These are phyloP conservation scores for Scelioninae gen. 1 DNA, from an alignment of 2,888 invertebrate species.

Conservation along the genomic window DNA sequence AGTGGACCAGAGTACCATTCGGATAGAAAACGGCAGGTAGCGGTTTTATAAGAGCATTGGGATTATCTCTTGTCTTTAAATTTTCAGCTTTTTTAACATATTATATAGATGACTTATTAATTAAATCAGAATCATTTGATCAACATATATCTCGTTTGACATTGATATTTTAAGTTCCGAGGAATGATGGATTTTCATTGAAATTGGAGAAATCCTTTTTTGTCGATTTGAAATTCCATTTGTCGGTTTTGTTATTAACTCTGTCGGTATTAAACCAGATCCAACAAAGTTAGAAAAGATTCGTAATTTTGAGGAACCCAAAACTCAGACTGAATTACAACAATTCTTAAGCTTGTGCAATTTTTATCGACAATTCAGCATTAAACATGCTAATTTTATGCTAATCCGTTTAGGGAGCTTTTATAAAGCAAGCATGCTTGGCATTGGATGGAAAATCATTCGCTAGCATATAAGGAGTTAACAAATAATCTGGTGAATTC, in stretches of 20 bases:
- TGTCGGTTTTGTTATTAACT: neutral
- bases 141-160: too few species aligned
- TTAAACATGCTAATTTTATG: conserved; percentile 39
- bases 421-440: conserved; percentile 2
- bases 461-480: conserved; percentile 30
- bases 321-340: conserved; percentile 72
- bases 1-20: too few species aligned
- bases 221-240: neutral
- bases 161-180: too few species aligned
- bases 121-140: too few species aligned
- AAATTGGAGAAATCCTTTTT: neutral
- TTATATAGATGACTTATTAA: too few species aligned
- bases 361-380: too few species aligned
- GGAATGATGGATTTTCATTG: neutral
- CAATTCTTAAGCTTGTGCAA: conserved; percentile 67
- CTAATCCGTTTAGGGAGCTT: conserved; percentile 38
- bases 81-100: too few species aligned
- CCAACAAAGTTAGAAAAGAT: neutral
- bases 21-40: too few species aligned
- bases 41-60: too few species aligned
- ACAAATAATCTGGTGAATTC: conserved; percentile 55
- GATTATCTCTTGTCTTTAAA: too few species aligned
- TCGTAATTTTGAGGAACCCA: conserved; percentile 67
- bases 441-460: conserved; percentile 1
- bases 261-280: neutral